These are phyloP conservation scores for Catharus ustulatus DNA, from an alignment of 2,797 vertebrate species.

Conservation along the genomic window DNA sequence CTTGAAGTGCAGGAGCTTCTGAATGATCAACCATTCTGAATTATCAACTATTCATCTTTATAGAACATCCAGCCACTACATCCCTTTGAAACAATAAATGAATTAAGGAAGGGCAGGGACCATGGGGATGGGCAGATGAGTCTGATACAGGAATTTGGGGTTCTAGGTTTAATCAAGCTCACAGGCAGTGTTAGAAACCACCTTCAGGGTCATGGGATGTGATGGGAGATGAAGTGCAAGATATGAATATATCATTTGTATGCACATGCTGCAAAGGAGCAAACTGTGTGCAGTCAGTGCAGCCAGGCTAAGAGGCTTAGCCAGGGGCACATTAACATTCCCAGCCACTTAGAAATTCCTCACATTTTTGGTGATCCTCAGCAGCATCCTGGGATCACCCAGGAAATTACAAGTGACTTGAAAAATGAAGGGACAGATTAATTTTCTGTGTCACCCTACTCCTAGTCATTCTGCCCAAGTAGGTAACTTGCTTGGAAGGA, in stretches of 20 bases:
- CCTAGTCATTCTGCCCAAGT: background rate
- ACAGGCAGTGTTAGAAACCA: background rate
- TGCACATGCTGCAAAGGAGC: background rate
- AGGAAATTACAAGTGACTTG: conserved; percentile 35
- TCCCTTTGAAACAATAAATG: background rate
- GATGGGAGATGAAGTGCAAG: background rate
- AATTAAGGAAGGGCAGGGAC: background rate
- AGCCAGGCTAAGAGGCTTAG: conserved; percentile 43
- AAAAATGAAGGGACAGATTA: background rate
- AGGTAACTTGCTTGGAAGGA: background rate
- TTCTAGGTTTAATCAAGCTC: background rate
- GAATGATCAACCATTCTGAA: background rate
- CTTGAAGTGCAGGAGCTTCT: background rate
- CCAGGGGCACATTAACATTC: conserved; percentile 67
- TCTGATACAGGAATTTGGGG: background rate
- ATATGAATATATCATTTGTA: background rate
- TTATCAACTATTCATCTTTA: background rate
- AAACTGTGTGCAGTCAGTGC: background rate
- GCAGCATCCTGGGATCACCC: conserved; percentile 22
- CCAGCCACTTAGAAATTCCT: conserved; percentile 21
- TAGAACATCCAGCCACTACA: fast-evolving
- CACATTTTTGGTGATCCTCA: conserved; percentile 41
- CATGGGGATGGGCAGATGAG: fast-evolving
- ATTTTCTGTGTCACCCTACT: background rate
- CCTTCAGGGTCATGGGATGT: background rate